Percentiles rank a stretch among this genome's conserved stretches.
These are phyloP conservation scores for Napeogenes sylphis DNA, from an alignment of 2,888 invertebrate genomes.

Conservation along the genomic window DNA sequence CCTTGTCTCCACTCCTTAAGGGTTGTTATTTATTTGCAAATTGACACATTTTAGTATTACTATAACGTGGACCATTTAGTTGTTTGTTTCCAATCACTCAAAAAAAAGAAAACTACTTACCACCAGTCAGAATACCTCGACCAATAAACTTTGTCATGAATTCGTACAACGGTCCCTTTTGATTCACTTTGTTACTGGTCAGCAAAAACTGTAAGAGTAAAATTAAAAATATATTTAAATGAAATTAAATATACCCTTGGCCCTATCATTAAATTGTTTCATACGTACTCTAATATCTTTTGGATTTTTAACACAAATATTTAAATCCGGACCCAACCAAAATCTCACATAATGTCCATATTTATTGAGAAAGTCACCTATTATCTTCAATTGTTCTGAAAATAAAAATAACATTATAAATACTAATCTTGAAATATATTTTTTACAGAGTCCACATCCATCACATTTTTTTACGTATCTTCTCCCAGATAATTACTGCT, in stretches of 20 bases:
- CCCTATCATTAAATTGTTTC: neutral
- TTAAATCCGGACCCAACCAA: constrained; percentile 63
- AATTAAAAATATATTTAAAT: neutral
- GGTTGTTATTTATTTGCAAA: too few relatives aligned
- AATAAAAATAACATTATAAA: constrained; percentile 15
- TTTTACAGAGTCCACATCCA: neutral
- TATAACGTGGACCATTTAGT: neutral
- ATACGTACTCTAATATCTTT: constrained; percentile 53
- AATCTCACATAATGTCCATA: constrained; percentile 56
- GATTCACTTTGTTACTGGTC: constrained; percentile 58
- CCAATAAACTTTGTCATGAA: constrained; percentile 48
- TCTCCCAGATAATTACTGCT: too few relatives aligned
- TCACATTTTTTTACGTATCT: too few relatives aligned
- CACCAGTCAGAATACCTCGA: constrained; percentile 58
- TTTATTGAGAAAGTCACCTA: constrained; percentile 36
- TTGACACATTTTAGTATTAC: too few relatives aligned
- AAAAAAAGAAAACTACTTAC: constrained; percentile 33
- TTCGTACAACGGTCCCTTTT: constrained; percentile 57
- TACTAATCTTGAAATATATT: neutral
- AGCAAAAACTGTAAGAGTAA: constrained; percentile 48
- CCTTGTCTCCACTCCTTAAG: too few relatives aligned
- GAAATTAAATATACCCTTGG: too few relatives aligned
- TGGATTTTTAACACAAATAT: constrained; percentile 55
- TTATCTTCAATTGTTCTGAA: constrained; percentile 40
- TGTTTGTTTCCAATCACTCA: too few relatives aligned